phyloP scores from a whole-genome alignment of 2,113 vertebrate species.

The Accipiter virgatus region DNA sequence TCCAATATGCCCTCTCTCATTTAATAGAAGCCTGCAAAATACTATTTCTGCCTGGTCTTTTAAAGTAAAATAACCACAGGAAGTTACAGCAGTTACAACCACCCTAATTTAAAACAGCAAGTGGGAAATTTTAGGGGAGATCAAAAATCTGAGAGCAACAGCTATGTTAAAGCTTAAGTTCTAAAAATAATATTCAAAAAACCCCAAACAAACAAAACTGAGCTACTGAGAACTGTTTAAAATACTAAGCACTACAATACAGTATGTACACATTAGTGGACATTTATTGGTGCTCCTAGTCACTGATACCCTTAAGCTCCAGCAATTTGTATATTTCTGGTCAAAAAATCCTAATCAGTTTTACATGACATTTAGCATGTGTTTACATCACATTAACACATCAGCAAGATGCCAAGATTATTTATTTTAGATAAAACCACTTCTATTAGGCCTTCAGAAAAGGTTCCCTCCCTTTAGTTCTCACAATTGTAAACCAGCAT shows the following conservation, averaged over 20 bases:
- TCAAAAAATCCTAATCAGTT: not conserved
- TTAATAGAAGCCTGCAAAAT: not conserved
- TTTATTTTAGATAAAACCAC: not conserved
- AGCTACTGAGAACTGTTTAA: not conserved
- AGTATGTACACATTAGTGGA: not conserved
- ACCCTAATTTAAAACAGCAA: not conserved
- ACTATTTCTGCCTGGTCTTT: not conserved
- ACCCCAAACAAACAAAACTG: not conserved
- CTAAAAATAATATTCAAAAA: not conserved
- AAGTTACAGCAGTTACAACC: not conserved
- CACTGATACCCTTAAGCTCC: not conserved
- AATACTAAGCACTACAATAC: not conserved
- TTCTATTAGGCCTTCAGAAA: not conserved
- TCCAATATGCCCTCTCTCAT: slow-evolving; percentile 21
- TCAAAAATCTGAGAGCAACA: not conserved
- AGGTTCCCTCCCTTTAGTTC: not conserved
- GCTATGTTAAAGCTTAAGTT: not conserved
- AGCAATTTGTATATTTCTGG: not conserved
- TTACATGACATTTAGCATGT: not conserved
- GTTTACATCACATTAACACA: not conserved
- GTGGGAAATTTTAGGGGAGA: not conserved
- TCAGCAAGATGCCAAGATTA: not conserved
- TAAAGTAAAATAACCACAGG: not conserved
- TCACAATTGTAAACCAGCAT: not conserved
- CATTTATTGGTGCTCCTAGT: not conserved